phyloP scores from a whole-genome alignment of 23 tunicate species.

The Phallusia fumigata region DNA sequence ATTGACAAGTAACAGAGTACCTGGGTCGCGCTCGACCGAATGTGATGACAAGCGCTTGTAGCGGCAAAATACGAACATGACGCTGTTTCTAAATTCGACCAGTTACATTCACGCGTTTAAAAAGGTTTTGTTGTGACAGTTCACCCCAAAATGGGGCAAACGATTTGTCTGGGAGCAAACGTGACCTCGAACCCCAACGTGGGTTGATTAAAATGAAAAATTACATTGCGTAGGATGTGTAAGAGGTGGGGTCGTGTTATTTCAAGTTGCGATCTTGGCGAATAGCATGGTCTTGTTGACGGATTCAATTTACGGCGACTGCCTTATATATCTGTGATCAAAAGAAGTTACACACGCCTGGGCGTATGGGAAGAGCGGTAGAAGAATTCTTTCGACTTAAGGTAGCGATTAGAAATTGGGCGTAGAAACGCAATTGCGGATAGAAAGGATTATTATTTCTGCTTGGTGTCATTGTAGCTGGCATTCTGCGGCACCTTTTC shows the following conservation, averaged over 20 bases:
- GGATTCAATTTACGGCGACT: no score
- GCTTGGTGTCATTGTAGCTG: constrained; percentile 1
- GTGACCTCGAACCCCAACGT: neutral
- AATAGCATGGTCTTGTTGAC: no score
- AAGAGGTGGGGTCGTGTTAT: no score
- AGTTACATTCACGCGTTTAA: neutral
- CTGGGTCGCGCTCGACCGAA: neutral
- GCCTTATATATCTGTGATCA: no score
- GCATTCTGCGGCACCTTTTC: neutral
- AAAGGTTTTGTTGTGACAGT: neutral
- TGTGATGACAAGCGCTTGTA: neutral
- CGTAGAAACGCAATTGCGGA: constrained; percentile 4
- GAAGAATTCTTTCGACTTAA: neutral
- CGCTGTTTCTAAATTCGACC: neutral
- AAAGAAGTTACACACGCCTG: no score
- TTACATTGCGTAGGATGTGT: no score
- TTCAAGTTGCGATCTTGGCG: no score
- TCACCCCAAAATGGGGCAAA: neutral
- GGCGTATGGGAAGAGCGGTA: no score
- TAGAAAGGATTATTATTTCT: neutral
- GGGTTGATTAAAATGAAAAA: no score
- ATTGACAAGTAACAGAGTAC: neutral
- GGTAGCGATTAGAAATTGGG: neutral
- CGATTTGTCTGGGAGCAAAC: neutral
- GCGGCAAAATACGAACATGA: neutral